Evolutionary conservation across 1,140 invertebrate genomes (phyloP), one percentile per base, ranked within the genome.

Genomic region (Caerostris darwini): DNA sequence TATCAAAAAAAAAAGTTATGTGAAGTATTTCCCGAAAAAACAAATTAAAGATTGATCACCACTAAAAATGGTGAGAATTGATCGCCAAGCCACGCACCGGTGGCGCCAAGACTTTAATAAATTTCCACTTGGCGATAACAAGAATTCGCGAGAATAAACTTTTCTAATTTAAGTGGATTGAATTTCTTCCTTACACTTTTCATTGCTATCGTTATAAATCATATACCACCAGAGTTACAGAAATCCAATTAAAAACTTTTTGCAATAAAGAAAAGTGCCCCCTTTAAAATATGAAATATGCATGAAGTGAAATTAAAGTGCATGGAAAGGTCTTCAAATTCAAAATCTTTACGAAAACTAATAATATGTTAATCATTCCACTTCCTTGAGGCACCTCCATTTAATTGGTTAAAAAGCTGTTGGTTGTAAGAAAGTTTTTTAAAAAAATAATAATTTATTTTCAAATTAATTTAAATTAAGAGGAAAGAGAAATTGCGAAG

Each of bases 31-130:
- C 34, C 34, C 10, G 10, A 57, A 57, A 14, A 83, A n/a, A 58
- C 54, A 83, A 83, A 83, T 83, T 58, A 83, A 83, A 83, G 82
- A 83, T 83, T 83, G 82, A 83, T 83, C n/a, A 83, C 82, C n/a
- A 7, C 54, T 10, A 56, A 56, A 56, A 19, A 56, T 56, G 34
- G 34, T 34, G 34, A 83, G 7, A 56, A 83, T 12, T 56, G n/a
- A 56, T 6, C 56, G 56, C 82, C 56, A 83, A 83, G 5, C 17
- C 6, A 7, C 7, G 54, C 82, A 57, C 53, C n/a, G n/a, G n/a
- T 57, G 14, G 5, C 54, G 56, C 17, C 17, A 83, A 58, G 57
- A 83, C 54, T 34, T 34, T 34, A 34, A 34, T 34, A 34, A 34
- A 34, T 34, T 34, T 34, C 34, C 34, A 34, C 34, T 83, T 8